phyloP scores from a whole-genome alignment of 2,113 vertebrate genomes.

The Rynchops niger region DNA sequence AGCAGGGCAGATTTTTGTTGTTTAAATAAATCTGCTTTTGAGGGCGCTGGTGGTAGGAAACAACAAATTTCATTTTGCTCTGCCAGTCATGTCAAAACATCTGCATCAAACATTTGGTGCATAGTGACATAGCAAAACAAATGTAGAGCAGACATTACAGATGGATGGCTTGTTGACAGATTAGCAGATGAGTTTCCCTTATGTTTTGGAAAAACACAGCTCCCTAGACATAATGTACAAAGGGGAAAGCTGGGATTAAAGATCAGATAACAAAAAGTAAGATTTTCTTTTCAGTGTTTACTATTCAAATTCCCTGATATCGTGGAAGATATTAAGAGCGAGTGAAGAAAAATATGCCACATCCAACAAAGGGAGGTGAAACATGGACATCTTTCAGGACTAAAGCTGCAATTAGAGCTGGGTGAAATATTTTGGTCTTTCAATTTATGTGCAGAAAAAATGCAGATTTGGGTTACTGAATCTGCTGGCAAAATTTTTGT shows the following conservation, averaged over 20 bases:
- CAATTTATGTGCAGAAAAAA: not conserved
- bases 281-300: slow-evolving; percentile 40
- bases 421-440: not conserved
- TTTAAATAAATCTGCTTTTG: slow-evolving; percentile 20
- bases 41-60: not conserved
- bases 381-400: not conserved
- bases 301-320: not conserved
- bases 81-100: slow-evolving; percentile 33
- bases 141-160: slow-evolving; percentile 21
- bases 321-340: not conserved
- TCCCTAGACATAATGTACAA: slow-evolving; percentile 8
- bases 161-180: slow-evolving; percentile 55
- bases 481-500: slow-evolving; percentile 7
- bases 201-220: slow-evolving; percentile 48
- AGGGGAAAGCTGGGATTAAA: slow-evolving; percentile 21
- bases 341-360: not conserved
- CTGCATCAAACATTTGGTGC: slow-evolving; percentile 20
- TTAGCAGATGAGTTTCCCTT: slow-evolving; percentile 50
- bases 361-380: not conserved
- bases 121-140: slow-evolving; percentile 48
- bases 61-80: slow-evolving; percentile 34
- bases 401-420: not conserved
- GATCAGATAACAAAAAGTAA: slow-evolving; percentile 32
- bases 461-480: slow-evolving; percentile 6
- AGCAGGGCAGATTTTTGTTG: not conserved